Evolutionary conservation across 2,113 vertebrate genomes (phyloP), one percentile per base, ranked within the genome.

Genomic region (Callocephalon fimbriatum): DNA sequence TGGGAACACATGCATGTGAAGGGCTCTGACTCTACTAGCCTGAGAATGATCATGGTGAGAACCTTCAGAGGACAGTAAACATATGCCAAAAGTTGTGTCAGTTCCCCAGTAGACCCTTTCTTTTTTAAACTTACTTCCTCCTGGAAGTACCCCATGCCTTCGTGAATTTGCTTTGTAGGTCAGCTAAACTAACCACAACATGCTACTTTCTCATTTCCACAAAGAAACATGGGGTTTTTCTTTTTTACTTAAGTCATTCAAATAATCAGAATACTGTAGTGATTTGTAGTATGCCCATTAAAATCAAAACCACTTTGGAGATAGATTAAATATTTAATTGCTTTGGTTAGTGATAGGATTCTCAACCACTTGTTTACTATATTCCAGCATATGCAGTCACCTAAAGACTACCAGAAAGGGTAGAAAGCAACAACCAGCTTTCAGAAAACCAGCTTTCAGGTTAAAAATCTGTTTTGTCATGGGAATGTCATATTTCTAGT

Each of bases 1-100:
- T 12, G 29, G 44, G 23, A 68, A 68, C n/a, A 19, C 12, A 25
- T 1, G 5, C 29, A 6, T 0, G 2, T 12, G 53, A 71, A 50
- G 32, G 31, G 26, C 42, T 92, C 23, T 45, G n/a, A 54, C 38
- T 48, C 19, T 13, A 5, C 18, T 44, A 59, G 72, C 6, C 8
- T 9, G 21, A 40, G 61, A 74, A 83, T 2, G 21, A 9, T 18
- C 15, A 4, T 5, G 16, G 12, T 2, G 16, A 80, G 40, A 90
- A 44, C 31, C n/a, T 51, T 54, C 65, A 77, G 63, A 72, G 26
- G 31, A 77, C n/a, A 22, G 23, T 17, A 72, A 77, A 20, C 7
- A 4, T 23, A n/a, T 20, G 16, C 27, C 62, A 73, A 73, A 85
- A 26, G 12, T 44, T 63, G 44, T 59, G 35, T 53, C 70, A 10